These are phyloP conservation scores for Meghimatium bilineatum DNA, from an alignment of 2,888 invertebrate species.

Conservation along the genomic window DNA sequence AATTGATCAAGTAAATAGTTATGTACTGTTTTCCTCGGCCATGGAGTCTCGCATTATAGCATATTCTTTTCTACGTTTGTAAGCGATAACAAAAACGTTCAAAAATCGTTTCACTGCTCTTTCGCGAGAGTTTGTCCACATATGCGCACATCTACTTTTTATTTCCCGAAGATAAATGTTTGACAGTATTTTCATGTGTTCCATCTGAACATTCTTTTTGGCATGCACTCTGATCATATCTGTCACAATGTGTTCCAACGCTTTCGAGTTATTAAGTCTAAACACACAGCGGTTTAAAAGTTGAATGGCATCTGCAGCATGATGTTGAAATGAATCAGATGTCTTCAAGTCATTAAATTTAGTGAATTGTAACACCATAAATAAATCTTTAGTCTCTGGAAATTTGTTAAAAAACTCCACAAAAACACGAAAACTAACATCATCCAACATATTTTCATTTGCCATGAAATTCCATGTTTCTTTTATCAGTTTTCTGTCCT, in stretches of 20 bases:
- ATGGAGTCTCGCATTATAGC: too few species aligned
- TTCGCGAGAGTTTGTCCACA: background rate
- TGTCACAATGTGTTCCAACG: background rate
- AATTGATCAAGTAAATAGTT: too few species aligned
- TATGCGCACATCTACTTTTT: background rate
- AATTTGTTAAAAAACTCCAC: background rate
- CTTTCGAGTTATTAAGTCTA: background rate
- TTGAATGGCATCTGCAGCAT: background rate
- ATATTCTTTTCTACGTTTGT: background rate
- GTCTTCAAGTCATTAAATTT: background rate
- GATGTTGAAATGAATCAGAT: background rate
- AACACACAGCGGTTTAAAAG: background rate
- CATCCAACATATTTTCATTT: background rate
- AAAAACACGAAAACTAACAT: background rate
- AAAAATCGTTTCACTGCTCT: background rate
- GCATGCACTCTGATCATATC: background rate
- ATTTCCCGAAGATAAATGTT: background rate
- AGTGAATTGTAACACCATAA: background rate
- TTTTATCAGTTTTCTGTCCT: background rate
- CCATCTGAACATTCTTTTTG: background rate
- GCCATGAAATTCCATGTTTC: background rate
- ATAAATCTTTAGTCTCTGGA: background rate
- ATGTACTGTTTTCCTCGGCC: too few species aligned
- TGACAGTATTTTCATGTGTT: background rate
- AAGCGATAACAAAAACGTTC: background rate